Conservation (phyloP, 2,888 invertebrate species). For the Sminthurides aquaticus region DNA sequence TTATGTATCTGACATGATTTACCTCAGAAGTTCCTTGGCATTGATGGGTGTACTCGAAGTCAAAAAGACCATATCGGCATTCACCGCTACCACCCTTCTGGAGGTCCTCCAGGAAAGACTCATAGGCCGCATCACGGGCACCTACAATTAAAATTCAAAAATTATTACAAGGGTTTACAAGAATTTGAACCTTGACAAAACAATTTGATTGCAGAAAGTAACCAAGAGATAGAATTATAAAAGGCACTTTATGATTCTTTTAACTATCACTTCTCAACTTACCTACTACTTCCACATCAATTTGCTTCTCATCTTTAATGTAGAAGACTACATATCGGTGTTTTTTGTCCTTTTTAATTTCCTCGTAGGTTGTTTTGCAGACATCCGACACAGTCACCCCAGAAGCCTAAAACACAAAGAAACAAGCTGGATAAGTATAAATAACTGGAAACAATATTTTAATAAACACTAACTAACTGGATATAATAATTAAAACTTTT, state of each 20-base stretch:
- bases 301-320: slow-evolving; percentile 91
- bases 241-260: too few species aligned
- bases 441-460: too few species aligned
- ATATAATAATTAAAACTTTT: too few species aligned
- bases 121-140: slow-evolving; percentile 81
- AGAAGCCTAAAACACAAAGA: slow-evolving; percentile 61
- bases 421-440: not conserved
- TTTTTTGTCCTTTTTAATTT: slow-evolving; percentile 96
- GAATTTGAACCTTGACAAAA: too few species aligned
- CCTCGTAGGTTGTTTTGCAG: slow-evolving; percentile 91
- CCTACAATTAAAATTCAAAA: slow-evolving; percentile 44
- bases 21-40: slow-evolving; percentile 90
- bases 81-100: slow-evolving; percentile 85
- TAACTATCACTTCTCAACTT: slow-evolving; percentile 27
- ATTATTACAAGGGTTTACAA: not conserved
- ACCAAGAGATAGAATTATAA: too few species aligned
- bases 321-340: slow-evolving; percentile 94
- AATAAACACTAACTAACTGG: too few species aligned
- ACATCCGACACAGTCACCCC: slow-evolving; percentile 93
- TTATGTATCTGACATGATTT: too few species aligned
- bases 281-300: slow-evolving; percentile 88
- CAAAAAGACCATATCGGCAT: slow-evolving; percentile 96
- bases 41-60: slow-evolving; percentile 96
- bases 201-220: too few species aligned
- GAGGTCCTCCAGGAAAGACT: slow-evolving; percentile 86